phyloP scores from a whole-genome alignment of 2,888 invertebrate species.

The Pheosia tremula region DNA sequence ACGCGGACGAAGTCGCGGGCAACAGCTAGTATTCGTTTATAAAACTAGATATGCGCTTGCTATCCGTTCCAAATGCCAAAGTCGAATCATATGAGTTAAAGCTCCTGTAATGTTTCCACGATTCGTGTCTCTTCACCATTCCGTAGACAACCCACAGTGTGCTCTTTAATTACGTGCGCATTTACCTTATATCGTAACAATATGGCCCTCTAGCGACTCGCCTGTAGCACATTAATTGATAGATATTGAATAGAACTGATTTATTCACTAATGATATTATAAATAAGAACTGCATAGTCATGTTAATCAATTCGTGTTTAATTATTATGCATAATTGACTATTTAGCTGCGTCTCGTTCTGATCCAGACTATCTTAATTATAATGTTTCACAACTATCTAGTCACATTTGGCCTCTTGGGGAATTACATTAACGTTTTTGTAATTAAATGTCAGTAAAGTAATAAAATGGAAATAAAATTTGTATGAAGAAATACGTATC shows the following conservation, averaged over 20 bases:
- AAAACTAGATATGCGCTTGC: no score
- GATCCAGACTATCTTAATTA: slow-evolving; percentile 1
- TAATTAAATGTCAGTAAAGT: neutral
- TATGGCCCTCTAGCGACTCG: neutral
- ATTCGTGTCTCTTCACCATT: no score
- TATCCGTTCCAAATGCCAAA: no score
- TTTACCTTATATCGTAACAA: no score
- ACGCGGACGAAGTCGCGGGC: no score
- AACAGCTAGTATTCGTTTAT: no score
- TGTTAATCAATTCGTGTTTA: neutral
- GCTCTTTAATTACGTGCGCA: no score
- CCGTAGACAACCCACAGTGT: no score
- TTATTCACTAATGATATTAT: neutral
- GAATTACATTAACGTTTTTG: neutral
- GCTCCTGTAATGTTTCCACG: no score
- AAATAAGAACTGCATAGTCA: neutral
- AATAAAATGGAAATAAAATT: no score
- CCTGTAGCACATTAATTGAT: neutral
- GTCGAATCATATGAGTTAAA: no score
- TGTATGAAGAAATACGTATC: no score
- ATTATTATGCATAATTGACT: neutral
- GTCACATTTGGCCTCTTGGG: neutral
- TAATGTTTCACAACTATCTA: neutral
- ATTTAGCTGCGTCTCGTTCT: neutral
- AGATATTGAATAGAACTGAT: neutral